Conservation (phyloP, 2,888 invertebrate genomes). For the Yponomeuta malinellus region DNA sequence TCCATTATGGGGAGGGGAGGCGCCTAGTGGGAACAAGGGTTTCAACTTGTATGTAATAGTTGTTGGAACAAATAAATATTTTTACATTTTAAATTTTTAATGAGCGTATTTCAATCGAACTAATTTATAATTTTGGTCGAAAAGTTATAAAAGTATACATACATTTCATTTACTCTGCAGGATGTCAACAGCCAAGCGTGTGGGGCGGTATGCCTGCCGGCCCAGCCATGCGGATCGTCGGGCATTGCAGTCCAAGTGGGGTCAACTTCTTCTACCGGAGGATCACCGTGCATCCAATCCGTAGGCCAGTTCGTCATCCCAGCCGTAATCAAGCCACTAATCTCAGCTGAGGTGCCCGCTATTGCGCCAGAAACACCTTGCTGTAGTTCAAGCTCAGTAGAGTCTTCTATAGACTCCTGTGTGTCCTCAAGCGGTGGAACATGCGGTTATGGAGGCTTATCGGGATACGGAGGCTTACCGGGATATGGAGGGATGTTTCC, state of each 20-base stretch:
- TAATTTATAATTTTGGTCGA: too few species aligned
- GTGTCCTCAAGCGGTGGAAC: slow-evolving; percentile 6
- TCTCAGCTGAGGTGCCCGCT: slow-evolving; percentile 24
- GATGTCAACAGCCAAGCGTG: neutral
- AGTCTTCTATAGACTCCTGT: slow-evolving; percentile 21
- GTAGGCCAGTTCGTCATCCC: slow-evolving; percentile 42
- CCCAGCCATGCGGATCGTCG: neutral
- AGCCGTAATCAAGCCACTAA: slow-evolving; percentile 39
- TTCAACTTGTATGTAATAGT: too few species aligned
- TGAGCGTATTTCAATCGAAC: too few species aligned
- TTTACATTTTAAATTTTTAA: too few species aligned
- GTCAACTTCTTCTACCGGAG: neutral
- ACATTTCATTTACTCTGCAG: neutral
- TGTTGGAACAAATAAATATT: too few species aligned
- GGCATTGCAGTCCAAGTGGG: neutral
- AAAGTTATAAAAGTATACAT: too few species aligned
- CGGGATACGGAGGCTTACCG: neutral
- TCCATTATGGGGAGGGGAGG: too few species aligned
- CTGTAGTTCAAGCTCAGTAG: slow-evolving; percentile 22
- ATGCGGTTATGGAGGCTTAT: too few species aligned
- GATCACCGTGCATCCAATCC: slow-evolving; percentile 7
- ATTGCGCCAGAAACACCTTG: slow-evolving; percentile 4
- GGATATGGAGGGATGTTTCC: slow-evolving; percentile 28
- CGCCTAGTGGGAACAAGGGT: too few species aligned
- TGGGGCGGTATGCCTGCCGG: too few species aligned